Conservation (phyloP, 2,113 vertebrate species). For the Halichoeres trimaculatus region DNA sequence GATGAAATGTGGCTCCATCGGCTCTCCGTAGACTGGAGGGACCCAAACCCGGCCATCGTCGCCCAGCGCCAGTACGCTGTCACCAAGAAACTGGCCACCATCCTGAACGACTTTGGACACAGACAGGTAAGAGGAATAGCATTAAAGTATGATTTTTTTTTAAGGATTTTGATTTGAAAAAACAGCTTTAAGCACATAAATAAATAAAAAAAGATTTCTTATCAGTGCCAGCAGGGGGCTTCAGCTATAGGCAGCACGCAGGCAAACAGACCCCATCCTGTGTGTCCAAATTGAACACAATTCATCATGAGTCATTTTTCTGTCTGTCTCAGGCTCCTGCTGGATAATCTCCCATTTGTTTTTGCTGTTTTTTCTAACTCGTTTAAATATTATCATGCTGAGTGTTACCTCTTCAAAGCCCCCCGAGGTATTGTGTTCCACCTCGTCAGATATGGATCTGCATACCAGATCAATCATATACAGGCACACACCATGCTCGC, state of each 20-base stretch:
- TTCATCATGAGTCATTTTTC: slow-evolving; percentile 32
- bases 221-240: background rate
- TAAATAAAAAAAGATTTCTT: background rate
- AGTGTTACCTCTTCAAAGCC: slow-evolving; percentile 34
- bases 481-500: slow-evolving; percentile 11
- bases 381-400: slow-evolving; percentile 30
- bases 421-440: slow-evolving; percentile 22
- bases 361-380: slow-evolving; percentile 27
- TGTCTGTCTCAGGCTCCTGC: slow-evolving; percentile 27
- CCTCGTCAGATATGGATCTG: slow-evolving; percentile 56
- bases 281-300: background rate
- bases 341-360: slow-evolving; percentile 19
- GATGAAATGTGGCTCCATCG: slow-evolving; percentile 90
- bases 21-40: slow-evolving; percentile 92
- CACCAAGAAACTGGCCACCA: slow-evolving; percentile 91
- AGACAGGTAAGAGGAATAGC: slow-evolving; percentile 84
- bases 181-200: too few relatives aligned
- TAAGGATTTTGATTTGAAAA: background rate
- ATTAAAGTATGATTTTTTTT: background rate
- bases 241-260: slow-evolving; percentile 2
- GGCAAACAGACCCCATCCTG: slow-evolving; percentile 7
- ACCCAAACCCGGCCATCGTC: slow-evolving; percentile 89
- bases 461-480: slow-evolving; percentile 52
- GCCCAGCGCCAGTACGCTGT: slow-evolving; percentile 81
- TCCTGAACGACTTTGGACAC: slow-evolving; percentile 94